Base-by-base conservation (phyloP, 2,113 vertebrate genomes). In the Burhinus bistriatus region DNA sequence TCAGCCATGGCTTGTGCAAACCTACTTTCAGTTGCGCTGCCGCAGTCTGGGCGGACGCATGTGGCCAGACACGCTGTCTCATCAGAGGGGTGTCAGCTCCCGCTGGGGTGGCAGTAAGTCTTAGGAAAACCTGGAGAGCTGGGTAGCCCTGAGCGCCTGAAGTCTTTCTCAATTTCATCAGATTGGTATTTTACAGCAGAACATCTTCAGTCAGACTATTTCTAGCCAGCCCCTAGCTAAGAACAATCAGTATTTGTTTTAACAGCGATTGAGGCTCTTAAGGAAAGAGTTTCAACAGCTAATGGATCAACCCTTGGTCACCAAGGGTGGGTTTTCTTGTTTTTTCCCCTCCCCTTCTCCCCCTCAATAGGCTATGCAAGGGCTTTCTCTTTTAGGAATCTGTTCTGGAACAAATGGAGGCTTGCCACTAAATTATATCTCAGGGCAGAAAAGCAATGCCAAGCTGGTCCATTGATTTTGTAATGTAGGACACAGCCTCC, bases 401-500 rank as follows among this genome's bases (percentile, higher is more conserved):
- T 5, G 18, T 69, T 90, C 78, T 83, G 87, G 45, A 93, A 49
- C 84, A 84, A 95, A 92, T 44, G 36, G 75, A 91, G 83, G 58
- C 68, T 71, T 0, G 2, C 58, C 77, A 51, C 75, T 84, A 81
- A 95, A 92, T 94, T 83, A 83, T 79, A 91, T 91, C 84, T 96
- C 65, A 86, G 85, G 82, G 88, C 78, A 96, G 90, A 80, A 92
- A 90, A 96, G 76, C 87, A 83, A 32, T 65, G 73, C 72, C 87
- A 93, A 94, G 68, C 6, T 32, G 25, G 68, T 51, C 17, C 0
- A 4, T 44, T 93, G 94, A 34, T 96, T 97, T 97, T 95, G 93
- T 64, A 95, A 96, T 76, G 95, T 83, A 73, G 95, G 84, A 87
- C 93, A 94, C 78, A 90, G 95, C 71, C 70, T 89, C 82, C 92